Evolutionary conservation across 2,888 invertebrate species (phyloP).

Genomic region (Mesorhabditis spiculigera): DNA sequence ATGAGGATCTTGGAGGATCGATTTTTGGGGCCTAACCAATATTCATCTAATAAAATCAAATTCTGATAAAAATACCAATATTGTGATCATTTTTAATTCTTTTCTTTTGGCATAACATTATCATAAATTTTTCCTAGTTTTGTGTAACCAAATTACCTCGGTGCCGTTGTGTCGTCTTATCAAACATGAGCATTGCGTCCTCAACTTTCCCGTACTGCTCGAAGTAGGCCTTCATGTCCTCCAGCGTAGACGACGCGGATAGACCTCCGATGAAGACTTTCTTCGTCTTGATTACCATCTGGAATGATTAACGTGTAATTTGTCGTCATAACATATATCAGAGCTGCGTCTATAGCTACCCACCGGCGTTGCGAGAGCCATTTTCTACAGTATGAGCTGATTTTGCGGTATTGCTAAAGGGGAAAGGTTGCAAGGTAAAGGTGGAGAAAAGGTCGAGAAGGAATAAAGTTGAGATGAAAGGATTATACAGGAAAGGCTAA

Average conservation of each 20-base stretch:
- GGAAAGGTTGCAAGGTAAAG: no score
- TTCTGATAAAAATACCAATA: no score
- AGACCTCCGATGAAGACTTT: conserved; percentile 99
- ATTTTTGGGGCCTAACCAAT: not conserved
- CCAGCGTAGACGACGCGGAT: conserved; percentile 96
- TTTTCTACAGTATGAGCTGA: not conserved
- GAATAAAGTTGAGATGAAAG: no score
- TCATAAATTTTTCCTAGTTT: not conserved
- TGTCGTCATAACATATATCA: not conserved
- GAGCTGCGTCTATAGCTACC: no score
- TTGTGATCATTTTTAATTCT: not conserved
- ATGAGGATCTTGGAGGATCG: not conserved
- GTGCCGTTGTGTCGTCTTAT: conserved; percentile 99
- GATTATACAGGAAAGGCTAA: no score
- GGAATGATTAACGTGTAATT: conserved; percentile 61
- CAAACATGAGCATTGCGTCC: conserved; percentile 99
- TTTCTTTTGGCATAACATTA: not conserved
- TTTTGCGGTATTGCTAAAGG: no score
- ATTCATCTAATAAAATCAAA: no score
- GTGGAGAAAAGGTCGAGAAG: no score
- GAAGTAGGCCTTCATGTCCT: conserved; percentile 99
- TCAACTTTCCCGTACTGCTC: conserved; percentile 99
- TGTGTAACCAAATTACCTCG: conserved; percentile 66
- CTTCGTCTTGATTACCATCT: conserved; percentile 99
- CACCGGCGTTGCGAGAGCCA: conserved; percentile 5